Evolutionary conservation across 2,797 vertebrate species (phyloP).

Genomic region (Thaleichthys pacificus): DNA sequence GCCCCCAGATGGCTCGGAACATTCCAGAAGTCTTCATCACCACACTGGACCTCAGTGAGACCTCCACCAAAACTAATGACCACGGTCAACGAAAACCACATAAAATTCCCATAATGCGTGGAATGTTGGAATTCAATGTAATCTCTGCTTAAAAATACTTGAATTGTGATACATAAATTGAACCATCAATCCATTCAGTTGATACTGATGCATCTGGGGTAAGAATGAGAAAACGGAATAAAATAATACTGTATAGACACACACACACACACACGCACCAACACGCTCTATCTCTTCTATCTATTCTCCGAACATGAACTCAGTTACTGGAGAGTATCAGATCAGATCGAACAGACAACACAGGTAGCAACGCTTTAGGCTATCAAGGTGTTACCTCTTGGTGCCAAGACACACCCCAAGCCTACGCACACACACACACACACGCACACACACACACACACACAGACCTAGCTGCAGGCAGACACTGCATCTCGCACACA

Average conservation of each 20-base stretch:
- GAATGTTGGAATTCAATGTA: no score
- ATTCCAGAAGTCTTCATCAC: conserved; percentile 38
- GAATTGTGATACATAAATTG: no score
- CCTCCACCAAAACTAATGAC: not conserved
- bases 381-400: not conserved
- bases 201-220: no score
- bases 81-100: no score
- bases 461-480: no score
- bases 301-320: not conserved
- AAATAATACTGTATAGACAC: not conserved
- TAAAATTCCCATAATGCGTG: no score
- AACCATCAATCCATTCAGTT: no score
- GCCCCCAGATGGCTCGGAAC: conserved; percentile 48
- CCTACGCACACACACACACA: no score
- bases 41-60: not conserved
- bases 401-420: not conserved
- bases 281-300: not conserved
- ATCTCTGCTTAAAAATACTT: no score
- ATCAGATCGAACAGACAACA: not conserved
- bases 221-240: no score
- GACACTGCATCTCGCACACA: no score
- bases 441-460: no score
- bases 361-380: not conserved
- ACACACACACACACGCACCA: not conserved
- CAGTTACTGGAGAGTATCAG: not conserved